Conservation (phyloP, 2,888 invertebrate genomes). For the Nymphalis c-album region DNA sequence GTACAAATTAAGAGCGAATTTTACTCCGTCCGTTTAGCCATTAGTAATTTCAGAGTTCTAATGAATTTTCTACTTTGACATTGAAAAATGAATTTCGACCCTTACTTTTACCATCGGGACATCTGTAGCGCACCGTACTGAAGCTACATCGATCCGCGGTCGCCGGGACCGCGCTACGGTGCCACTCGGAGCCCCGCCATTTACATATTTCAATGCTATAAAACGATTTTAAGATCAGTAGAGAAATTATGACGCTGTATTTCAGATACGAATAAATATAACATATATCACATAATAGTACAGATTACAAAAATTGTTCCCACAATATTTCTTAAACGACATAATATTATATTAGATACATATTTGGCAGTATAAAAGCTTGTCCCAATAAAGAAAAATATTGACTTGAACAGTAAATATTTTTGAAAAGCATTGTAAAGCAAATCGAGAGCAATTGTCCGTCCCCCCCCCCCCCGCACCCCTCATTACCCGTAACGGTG, state of each 20-base stretch:
- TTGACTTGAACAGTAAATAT: slow-evolving; percentile 45
- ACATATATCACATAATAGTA: neutral
- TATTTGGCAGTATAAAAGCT: slow-evolving; percentile 3
- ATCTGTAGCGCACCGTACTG: slow-evolving; percentile 55
- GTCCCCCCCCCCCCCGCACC: slow-evolving; percentile 61
- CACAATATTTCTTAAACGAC: neutral
- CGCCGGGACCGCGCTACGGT: slow-evolving; percentile 44
- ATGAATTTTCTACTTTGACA: slow-evolving; percentile 81
- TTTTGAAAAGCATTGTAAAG: slow-evolving; percentile 50
- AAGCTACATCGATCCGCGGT: slow-evolving; percentile 57
- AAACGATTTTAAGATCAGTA: slow-evolving; percentile 15
- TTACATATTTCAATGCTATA: slow-evolving; percentile 40
- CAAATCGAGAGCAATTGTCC: slow-evolving; percentile 50
- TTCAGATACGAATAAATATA: neutral
- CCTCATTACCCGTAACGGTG: slow-evolving; percentile 78
- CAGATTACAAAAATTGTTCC: neutral
- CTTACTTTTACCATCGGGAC: slow-evolving; percentile 64
- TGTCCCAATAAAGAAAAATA: slow-evolving; percentile 18
- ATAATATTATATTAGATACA: neutral
- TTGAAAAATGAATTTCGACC: slow-evolving; percentile 79
- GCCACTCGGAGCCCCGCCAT: slow-evolving; percentile 41
- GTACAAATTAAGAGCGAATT: slow-evolving; percentile 81
- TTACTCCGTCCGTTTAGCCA: slow-evolving; percentile 79
- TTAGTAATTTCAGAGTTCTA: slow-evolving; percentile 81
- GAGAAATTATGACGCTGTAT: slow-evolving; percentile 6